phyloP scores from a whole-genome alignment of 2,113 vertebrate genomes.

The Piaya cayana region DNA sequence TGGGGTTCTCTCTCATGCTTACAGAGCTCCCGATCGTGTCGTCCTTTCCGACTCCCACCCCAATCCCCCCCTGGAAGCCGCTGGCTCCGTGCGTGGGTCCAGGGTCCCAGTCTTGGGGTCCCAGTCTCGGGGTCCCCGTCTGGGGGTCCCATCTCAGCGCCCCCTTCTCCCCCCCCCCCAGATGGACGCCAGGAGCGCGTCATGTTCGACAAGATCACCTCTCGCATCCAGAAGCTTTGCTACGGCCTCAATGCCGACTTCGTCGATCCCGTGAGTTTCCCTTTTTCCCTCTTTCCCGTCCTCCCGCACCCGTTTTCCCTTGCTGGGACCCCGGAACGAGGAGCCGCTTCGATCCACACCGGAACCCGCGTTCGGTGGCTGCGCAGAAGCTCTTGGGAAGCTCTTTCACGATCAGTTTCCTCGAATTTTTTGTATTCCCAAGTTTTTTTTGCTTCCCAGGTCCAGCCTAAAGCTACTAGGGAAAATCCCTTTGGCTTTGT shows the following conservation, averaged over 20 bases:
- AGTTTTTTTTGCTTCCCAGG: not conserved
- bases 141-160: too few relatives aligned
- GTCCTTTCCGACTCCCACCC: not conserved
- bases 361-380: rapidly evolving
- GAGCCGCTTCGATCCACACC: not conserved
- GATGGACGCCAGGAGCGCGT: conserved; percentile 92
- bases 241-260: conserved; percentile 95
- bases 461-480: not conserved
- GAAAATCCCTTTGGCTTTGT: not conserved
- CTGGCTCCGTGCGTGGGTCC: rapidly evolving
- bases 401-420: rapidly evolving
- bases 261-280: conserved; percentile 89
- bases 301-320: too few relatives aligned
- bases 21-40: not conserved
- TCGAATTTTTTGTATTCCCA: not conserved
- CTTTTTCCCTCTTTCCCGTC: too few relatives aligned
- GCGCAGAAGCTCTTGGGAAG: not conserved
- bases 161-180: conserved; percentile 19
- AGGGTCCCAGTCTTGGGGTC: too few relatives aligned
- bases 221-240: conserved; percentile 95
- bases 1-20: too few relatives aligned
- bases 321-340: too few relatives aligned
- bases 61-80: not conserved
- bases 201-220: conserved; percentile 98
- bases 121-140: too few relatives aligned